These are phyloP conservation scores for Sander lucioperca DNA, from an alignment of 2,113 vertebrate genomes.

Conservation along the genomic window DNA sequence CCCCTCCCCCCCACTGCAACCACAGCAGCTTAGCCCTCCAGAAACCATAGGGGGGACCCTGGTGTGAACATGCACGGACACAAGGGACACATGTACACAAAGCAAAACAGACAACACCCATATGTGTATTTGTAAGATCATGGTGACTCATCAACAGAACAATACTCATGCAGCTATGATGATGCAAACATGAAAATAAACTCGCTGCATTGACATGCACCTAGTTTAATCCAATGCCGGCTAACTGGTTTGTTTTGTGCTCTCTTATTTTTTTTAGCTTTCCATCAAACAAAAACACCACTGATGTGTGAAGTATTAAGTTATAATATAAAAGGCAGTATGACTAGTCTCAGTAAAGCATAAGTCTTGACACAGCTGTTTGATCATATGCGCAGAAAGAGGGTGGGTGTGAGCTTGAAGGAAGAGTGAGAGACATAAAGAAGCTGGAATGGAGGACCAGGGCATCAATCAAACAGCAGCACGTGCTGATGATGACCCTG, in stretches of 20 bases:
- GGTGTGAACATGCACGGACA: background rate
- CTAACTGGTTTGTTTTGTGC: slow-evolving; percentile 7
- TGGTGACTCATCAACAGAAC: background rate
- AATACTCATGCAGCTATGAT: background rate
- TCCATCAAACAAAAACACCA: slow-evolving; percentile 9
- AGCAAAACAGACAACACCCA: background rate
- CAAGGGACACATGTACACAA: background rate
- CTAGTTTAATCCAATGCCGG: background rate
- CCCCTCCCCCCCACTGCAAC: too few species aligned
- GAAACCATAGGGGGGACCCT: too few species aligned
- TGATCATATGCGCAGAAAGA: slow-evolving; percentile 35
- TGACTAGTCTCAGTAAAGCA: slow-evolving; percentile 58
- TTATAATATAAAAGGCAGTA: slow-evolving; percentile 39
- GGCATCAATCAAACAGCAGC: slow-evolving; percentile 79
- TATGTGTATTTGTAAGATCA: background rate
- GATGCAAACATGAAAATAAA: slow-evolving; percentile 5
- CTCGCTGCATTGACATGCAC: background rate
- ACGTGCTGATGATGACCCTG: slow-evolving; percentile 66
- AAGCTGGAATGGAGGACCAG: slow-evolving; percentile 30
- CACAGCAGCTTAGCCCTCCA: too few species aligned
- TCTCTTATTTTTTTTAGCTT: background rate
- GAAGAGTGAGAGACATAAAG: slow-evolving; percentile 42
- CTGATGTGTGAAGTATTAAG: background rate
- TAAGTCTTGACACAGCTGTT: slow-evolving; percentile 41
- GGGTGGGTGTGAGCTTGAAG: slow-evolving; percentile 45